These are phyloP conservation scores for Phrynocephalus forsythii DNA, from an alignment of 2,797 vertebrate genomes.

Conservation along the genomic window DNA sequence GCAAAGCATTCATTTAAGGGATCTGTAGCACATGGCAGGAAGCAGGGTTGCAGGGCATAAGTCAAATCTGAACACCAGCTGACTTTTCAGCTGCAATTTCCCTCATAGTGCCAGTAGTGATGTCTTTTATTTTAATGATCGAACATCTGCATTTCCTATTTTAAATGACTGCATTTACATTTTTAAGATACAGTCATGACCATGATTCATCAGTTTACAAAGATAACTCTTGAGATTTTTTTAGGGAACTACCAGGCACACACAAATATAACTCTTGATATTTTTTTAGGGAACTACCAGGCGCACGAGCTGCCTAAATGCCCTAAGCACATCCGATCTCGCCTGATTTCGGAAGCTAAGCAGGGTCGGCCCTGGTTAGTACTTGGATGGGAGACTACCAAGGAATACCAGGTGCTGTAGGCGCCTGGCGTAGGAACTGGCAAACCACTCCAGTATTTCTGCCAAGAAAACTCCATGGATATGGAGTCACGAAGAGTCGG, in stretches of 20 bases:
- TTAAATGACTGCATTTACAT: not conserved
- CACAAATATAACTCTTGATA: too few species aligned
- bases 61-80: not conserved
- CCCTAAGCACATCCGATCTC: too few species aligned
- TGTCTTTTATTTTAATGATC: not conserved
- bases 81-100: slow-evolving; percentile 5
- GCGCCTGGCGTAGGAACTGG: too few species aligned
- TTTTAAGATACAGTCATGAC: not conserved
- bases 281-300: too few species aligned
- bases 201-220: not conserved
- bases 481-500: too few species aligned
- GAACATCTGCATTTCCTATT: not conserved
- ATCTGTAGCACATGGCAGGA: not conserved
- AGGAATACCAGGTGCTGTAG: too few species aligned
- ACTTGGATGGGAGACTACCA: too few species aligned
- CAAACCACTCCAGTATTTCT: too few species aligned
- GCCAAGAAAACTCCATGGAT: too few species aligned
- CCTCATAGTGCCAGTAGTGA: not conserved
- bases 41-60: not conserved
- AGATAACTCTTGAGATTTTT: not conserved
- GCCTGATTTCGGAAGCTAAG: too few species aligned
- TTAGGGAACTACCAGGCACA: not conserved
- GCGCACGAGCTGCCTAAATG: too few species aligned
- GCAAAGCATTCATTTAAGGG: not conserved
- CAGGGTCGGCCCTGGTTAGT: too few species aligned